A percentile compares a stretch with the other conserved stretches of the same genome.
phyloP scores from a whole-genome alignment of 2,797 vertebrate species.

The Rhyacichthys aspro region DNA sequence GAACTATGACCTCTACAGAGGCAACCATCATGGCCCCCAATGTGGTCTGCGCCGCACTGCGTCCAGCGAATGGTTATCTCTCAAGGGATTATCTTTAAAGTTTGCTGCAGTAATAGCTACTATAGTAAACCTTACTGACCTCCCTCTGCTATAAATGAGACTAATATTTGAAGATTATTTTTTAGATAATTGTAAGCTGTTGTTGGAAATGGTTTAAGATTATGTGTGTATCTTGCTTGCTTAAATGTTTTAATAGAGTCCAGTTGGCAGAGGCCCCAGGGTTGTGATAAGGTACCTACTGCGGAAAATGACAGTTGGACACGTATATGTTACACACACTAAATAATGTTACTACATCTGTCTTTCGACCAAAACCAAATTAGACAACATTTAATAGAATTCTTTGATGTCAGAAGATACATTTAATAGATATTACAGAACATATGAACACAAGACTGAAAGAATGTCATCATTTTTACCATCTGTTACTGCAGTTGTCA shows the following conservation, averaged over 20 bases:
- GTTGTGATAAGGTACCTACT: constrained; percentile 4
- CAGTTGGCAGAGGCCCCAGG: constrained; percentile 8
- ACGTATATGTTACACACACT: neutral
- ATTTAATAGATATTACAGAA: too few species aligned
- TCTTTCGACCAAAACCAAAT: too few species aligned
- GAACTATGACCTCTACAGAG: constrained; percentile 50
- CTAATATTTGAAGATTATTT: constrained; percentile 41
- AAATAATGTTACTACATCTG: neutral
- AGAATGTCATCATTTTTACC: too few species aligned
- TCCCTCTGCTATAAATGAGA: constrained; percentile 37
- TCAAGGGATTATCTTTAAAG: constrained; percentile 62
- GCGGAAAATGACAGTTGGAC: neutral
- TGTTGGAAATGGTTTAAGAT: constrained; percentile 24
- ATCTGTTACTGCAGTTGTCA: constrained; percentile 28
- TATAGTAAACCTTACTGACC: constrained; percentile 44
- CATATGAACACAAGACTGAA: too few species aligned
- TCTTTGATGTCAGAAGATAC: too few species aligned
- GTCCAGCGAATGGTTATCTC: constrained; percentile 45
- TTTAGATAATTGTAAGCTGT: constrained; percentile 53
- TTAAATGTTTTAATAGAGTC: constrained; percentile 1
- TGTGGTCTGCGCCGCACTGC: constrained; percentile 42
- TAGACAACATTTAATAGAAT: too few species aligned
- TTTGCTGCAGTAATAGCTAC: constrained; percentile 53
- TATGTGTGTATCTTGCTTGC: neutral
- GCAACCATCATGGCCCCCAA: constrained; percentile 28